Base-by-base conservation (phyloP, 2,888 invertebrate genomes). In the Exocentrus adspersus region DNA sequence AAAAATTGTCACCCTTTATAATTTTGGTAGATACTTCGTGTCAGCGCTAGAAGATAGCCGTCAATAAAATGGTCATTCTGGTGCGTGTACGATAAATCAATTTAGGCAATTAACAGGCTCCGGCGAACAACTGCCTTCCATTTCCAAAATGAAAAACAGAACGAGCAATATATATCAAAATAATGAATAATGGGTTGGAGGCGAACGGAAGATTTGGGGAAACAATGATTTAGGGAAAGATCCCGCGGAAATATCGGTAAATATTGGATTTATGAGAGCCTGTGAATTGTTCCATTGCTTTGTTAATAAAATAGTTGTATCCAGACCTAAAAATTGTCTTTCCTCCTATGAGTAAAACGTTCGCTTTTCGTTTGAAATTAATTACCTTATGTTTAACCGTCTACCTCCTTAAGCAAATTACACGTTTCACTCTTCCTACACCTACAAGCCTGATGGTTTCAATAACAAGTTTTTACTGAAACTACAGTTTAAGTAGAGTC, bases 131-230 rank as follows among this genome's bases (percentile, higher is more conserved):
- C 45, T 56, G 41, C 37, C 54, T 37, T 21, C 54, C 54, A 56
- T 28, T 56, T 43, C 21, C 41, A 56, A 56, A 56, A 56, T 56
- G 20, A 56, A 56, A 56, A 56, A 56, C 54, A 56, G 54, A 37
- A 56, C 20, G 24, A 45, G 54, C 37, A 56, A 56, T 56, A 56
- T 45, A 56, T 56, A 42, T 56, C 54, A 56, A 43, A 56, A 45
- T 43, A 56, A 56, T 56, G 54, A 56, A 56, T 53, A 42, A 53
- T 56, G 54, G n/a, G 43, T 43, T n/a, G 43, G 43, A 10, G n/a
- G 7, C 14, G 54, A 21, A 43, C 28, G 54, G 28, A 56, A 43
- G 28, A 43, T 43, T 43, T 19, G 41, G 43, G 30, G 43, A 56
- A 56, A 56, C 45, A 56, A 43, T 56, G 19, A 56, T 43, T 24